Base-by-base conservation (phyloP, 1,140 invertebrate genomes). In the Thereuonema tuberculata region DNA sequence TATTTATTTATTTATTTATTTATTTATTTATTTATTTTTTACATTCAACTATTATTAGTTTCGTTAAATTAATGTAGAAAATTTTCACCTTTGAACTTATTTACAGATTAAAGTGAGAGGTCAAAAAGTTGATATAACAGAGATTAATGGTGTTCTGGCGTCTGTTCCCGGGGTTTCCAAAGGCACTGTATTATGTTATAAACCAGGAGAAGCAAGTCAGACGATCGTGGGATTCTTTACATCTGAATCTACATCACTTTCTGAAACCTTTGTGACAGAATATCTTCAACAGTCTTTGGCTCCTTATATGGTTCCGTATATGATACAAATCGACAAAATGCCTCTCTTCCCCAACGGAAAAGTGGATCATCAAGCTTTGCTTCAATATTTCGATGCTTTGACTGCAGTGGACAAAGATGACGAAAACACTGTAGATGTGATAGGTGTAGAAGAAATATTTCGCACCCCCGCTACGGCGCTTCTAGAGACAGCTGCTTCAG, bases 301-400 rank as follows among this genome's bases (percentile, higher is more conserved):
- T 20, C 62, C 79, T 3, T 89, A 89, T 68, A 88, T 89, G 84
- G 75, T 87, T 9, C 87, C 87, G 3, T 43, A 29, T 5, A 78
- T 89, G 0, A 76, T 88, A 5, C 70, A 86, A 1, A 70, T 89
- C 2, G 82, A 87, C 9, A 77, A 70, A 3, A 80, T 92, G 59
- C 89, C 88, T 0, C 72, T 88, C 2, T 71, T 91, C 12, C 84
- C 86, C 0, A 93, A 91, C 71, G 88, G 88, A 3, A 93, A 92
- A 76, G 82, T 84, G 12, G 88, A 93, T 71, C 76, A 88, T 59
- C 87, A 90, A 68, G 71, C 76, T 0, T 70, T 91, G 25, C 70
- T 90, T 43, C 82, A 82, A 65, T 76, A 77, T 62, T 89, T 87
- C 61, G 84, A 63, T 21, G 20, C 29, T 57, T n/a, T 29, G 27